Evolutionary conservation across 1,140 invertebrate species (phyloP), one percentile per base, ranked within the genome.

Genomic region (Fragariocoptes setiger): DNA sequence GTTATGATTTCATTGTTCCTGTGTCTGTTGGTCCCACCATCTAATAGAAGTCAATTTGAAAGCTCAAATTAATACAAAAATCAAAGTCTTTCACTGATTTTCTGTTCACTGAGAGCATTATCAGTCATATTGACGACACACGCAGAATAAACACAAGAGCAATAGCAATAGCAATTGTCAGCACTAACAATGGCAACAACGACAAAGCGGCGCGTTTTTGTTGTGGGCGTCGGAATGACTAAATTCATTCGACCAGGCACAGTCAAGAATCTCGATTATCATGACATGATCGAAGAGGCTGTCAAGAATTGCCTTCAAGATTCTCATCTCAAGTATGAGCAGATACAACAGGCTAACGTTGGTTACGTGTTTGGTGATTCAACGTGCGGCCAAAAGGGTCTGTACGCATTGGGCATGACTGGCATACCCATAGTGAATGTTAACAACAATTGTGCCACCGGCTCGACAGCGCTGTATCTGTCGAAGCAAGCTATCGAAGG

Each of bases 401-500:
- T 97, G 1, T 97, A 99, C 57, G 72, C 83, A 56, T 60, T 95
- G 31, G 90, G 90, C 31, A 71, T 95, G 65, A 92, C 72, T 36
- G 90, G 86, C 17, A 90, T 95, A 49, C 90, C 90, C 8, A 73
- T 97, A 44, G 86, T 76, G 60, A 99, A 99, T 64, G 86, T 94
- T 0, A 94, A 95, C 58, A 99, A 97, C 54, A 92, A 92, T 53
- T 97, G 90, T 54, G 75, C 88, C 0, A 94, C 83, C 16, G 90
- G 90, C 12, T 79, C 86, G 0, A 79, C 76, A 40, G 88, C 88
- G 2, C 54, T 97, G 1, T 68, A 72, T 44, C 59, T 97, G 51
- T 83, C 71, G 0, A 86, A 86, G 53, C 79, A 94, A 56, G 65
- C 90, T 5, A 62, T 97, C 16, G 71, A 83, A 61, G 68, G 72